phyloP scores from a whole-genome alignment of 1,140 invertebrate genomes.

The Metopolophium dirhodum region DNA sequence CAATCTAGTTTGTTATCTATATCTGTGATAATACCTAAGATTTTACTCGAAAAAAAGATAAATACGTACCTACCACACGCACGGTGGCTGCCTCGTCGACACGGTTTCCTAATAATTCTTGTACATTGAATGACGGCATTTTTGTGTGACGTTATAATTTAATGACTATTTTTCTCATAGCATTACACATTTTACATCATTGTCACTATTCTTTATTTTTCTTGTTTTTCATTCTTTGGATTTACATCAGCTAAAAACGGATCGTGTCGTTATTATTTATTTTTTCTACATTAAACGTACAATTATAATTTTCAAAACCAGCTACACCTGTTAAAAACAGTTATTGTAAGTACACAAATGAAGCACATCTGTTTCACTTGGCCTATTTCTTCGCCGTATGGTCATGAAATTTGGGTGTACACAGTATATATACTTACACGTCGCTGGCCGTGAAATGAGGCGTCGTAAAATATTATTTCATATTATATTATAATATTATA shows the following conservation, averaged over 20 bases:
- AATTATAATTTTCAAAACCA: not conserved
- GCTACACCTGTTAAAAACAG: not conserved
- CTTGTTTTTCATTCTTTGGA: not conserved
- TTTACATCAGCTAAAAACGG: not conserved
- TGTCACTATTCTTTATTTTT: not conserved
- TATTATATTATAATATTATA: not conserved
- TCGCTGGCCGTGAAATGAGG: not conserved
- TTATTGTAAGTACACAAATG: conserved; percentile 1
- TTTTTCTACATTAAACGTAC: not conserved
- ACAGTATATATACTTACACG: not conserved
- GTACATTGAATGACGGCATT: not conserved
- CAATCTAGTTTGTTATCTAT: no score
- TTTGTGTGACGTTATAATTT: not conserved
- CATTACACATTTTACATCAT: not conserved
- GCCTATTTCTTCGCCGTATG: not conserved
- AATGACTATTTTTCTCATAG: not conserved
- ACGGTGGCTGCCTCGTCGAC: not conserved
- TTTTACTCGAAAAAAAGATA: not conserved
- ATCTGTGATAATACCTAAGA: not conserved
- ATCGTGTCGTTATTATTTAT: not conserved
- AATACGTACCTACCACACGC: not conserved
- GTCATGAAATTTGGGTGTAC: not conserved
- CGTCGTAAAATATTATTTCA: no score
- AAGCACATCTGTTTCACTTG: conserved; percentile 7
- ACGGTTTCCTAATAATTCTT: not conserved